Conservation (phyloP, 2,113 vertebrate species). For the Variabilichromis moorii region DNA sequence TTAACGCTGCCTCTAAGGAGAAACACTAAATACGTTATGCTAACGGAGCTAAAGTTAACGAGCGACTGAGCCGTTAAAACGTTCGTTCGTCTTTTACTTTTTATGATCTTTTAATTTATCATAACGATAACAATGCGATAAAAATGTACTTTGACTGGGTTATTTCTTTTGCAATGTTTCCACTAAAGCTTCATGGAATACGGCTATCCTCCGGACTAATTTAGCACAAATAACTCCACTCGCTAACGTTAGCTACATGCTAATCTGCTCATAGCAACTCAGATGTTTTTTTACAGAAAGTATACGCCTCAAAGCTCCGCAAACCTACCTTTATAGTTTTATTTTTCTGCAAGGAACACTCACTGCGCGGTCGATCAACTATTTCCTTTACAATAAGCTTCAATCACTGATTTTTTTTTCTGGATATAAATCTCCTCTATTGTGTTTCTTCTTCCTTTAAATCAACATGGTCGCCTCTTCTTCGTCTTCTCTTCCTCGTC, state of each 20-base stretch:
- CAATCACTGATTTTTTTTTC: not conserved
- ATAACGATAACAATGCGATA: accelerated
- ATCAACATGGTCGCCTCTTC: constrained; percentile 71
- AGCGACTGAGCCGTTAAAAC: not conserved
- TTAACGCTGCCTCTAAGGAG: not conserved
- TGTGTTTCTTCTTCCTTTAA: constrained; percentile 70
- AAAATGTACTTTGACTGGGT: accelerated
- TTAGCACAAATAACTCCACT: constrained; percentile 20
- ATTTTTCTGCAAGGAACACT: not conserved
- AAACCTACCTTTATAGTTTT: constrained; percentile 33
- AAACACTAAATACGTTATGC: not conserved
- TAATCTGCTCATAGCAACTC: constrained; percentile 1
- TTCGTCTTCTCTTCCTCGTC: constrained; percentile 44
- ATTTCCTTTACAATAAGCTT: not conserved
- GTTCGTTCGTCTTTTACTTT: not conserved
- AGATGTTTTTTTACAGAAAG: not conserved
- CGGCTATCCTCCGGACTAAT: constrained; percentile 3
- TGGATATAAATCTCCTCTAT: constrained; percentile 63
- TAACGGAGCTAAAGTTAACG: constrained; percentile 2
- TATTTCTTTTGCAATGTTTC: too few species aligned
- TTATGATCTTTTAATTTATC: too few species aligned
- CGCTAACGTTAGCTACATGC: constrained; percentile 34
- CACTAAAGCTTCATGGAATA: not conserved
- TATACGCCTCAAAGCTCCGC: not conserved
- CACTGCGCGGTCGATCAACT: not conserved